These are phyloP conservation scores for Drosophila fulvimacula DNA, from an alignment of 2,888 invertebrate genomes.

Conservation along the genomic window DNA sequence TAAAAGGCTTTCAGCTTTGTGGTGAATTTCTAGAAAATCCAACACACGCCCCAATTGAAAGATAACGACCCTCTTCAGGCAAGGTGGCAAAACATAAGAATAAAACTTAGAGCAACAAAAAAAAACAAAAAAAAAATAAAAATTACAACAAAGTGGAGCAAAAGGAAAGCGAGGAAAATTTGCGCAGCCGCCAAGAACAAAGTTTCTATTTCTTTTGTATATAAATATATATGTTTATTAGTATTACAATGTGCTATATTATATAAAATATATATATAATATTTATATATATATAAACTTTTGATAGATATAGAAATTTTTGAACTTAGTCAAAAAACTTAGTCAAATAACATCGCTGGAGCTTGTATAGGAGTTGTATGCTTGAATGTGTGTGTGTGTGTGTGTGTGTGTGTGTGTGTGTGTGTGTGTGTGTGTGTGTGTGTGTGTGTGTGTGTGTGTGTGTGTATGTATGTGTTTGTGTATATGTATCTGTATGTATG, in stretches of 20 bases:
- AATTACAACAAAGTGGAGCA: constrained; percentile 11
- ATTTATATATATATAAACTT: not conserved
- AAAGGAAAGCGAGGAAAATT: constrained; percentile 39
- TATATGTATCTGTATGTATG: constrained; percentile 21
- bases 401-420: constrained; percentile 8
- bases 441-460: constrained; percentile 18
- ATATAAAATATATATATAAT: constrained; percentile 8
- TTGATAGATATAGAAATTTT: not conserved
- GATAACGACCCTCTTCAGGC: constrained; percentile 44
- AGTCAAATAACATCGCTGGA: no score
- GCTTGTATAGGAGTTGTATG: no score
- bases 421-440: not conserved
- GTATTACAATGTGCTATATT: not conserved
- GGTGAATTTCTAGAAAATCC: constrained; percentile 44
- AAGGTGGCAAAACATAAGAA: constrained; percentile 44
- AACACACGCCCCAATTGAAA: constrained; percentile 50
- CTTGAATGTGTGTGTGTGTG: no score
- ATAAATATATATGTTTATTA: not conserved
- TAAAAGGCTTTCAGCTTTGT: constrained; percentile 19
- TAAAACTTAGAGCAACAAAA: constrained; percentile 11
- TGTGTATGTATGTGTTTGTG: constrained; percentile 9
- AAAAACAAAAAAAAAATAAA: constrained; percentile 3
- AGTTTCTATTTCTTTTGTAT: constrained; percentile 1
- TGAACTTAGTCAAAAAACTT: constrained; percentile 9
- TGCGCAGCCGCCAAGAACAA: constrained; percentile 62